Conservation (phyloP, 2,888 invertebrate species). For the Acrobasis consociella region DNA sequence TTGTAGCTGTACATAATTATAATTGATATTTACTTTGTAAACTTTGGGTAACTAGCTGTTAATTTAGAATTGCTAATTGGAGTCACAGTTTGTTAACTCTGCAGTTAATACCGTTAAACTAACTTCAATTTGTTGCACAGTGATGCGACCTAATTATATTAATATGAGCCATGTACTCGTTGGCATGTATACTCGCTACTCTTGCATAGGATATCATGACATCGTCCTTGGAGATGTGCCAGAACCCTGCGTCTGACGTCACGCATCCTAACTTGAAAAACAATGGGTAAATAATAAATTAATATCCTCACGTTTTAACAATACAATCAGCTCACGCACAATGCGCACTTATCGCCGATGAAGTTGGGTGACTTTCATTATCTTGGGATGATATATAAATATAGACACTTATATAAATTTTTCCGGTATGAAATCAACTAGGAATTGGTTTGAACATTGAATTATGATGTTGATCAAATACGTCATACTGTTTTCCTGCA, state of each 20-base stretch:
- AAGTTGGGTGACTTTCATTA: background rate
- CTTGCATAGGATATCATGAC: slow-evolving; percentile 6
- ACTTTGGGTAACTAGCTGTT: no score
- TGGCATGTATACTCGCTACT: background rate
- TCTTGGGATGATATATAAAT: no score
- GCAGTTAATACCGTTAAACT: background rate
- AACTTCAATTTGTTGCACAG: background rate
- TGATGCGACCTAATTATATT: background rate
- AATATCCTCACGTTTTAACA: background rate
- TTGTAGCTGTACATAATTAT: no score
- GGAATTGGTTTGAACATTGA: no score
- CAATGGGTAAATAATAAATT: slow-evolving; percentile 27
- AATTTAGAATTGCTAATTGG: no score
- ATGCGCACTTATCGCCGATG: background rate
- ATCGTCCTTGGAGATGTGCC: slow-evolving; percentile 30
- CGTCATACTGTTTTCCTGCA: no score
- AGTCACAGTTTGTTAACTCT: no score
- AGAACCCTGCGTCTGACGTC: slow-evolving; percentile 27
- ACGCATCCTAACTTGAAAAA: slow-evolving; percentile 23
- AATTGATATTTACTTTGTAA: no score
- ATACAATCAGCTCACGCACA: background rate
- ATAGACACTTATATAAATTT: no score
- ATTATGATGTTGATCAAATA: no score
- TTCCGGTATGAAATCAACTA: no score
- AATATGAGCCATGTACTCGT: background rate